phyloP scores from a whole-genome alignment of 2,797 vertebrate species.

The Onychomys arenicola region DNA sequence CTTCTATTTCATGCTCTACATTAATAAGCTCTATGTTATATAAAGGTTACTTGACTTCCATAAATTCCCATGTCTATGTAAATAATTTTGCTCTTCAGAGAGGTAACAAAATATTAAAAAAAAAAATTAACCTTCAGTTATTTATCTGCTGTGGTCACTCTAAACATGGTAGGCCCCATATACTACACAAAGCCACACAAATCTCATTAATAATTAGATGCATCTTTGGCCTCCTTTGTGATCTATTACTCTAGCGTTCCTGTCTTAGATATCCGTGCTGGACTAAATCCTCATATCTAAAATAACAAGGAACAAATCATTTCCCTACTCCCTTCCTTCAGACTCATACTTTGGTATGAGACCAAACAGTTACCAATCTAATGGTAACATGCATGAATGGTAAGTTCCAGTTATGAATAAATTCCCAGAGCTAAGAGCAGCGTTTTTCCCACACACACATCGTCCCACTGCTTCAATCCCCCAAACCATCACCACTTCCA shows the following conservation, averaged over 20 bases:
- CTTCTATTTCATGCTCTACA: not conserved
- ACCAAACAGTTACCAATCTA: not conserved
- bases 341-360: not conserved
- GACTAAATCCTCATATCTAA: not conserved
- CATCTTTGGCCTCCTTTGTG: not conserved
- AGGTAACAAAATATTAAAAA: slow-evolving; percentile 16
- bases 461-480: not conserved
- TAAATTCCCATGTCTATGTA: not conserved
- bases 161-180: not conserved
- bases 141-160: not conserved
- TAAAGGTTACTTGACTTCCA: not conserved
- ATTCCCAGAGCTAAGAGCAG: not conserved
- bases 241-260: not conserved
- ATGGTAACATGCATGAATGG: not conserved
- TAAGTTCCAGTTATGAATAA: slow-evolving; percentile 22
- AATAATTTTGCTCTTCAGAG: slow-evolving; percentile 23
- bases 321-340: not conserved
- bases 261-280: not conserved
- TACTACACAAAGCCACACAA: slow-evolving; percentile 2
- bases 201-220: slow-evolving; percentile 14
- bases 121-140: not conserved
- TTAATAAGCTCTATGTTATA: slow-evolving; percentile 14
- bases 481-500: not conserved
- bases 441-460: not conserved
- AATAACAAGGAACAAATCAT: not conserved